These are phyloP conservation scores for Polia nebulosa DNA, from an alignment of 2,888 invertebrate genomes.

Conservation along the genomic window DNA sequence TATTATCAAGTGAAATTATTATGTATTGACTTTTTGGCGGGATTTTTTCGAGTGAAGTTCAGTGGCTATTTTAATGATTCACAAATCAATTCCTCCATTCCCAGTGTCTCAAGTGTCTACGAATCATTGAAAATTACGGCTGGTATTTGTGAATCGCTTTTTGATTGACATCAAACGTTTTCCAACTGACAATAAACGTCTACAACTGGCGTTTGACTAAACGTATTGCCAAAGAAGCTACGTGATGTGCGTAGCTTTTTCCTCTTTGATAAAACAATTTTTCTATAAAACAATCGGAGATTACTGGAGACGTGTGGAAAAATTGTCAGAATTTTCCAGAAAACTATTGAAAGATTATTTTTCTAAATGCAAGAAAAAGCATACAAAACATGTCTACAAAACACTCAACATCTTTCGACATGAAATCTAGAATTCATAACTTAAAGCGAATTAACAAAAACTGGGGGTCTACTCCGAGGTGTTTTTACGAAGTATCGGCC, in stretches of 20 bases:
- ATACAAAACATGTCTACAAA: too few relatives aligned
- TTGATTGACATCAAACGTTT: background rate
- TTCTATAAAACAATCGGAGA: background rate
- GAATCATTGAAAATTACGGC: background rate
- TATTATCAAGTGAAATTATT: too few relatives aligned
- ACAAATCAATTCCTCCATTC: too few relatives aligned
- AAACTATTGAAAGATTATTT: too few relatives aligned
- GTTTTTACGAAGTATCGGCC: too few relatives aligned
- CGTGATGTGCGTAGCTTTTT: background rate
- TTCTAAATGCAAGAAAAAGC: too few relatives aligned
- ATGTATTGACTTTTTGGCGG: too few relatives aligned
- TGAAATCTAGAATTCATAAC: constrained; percentile 27
- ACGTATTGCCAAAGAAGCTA: background rate
- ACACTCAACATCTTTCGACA: background rate
- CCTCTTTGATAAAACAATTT: background rate
- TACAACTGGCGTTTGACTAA: background rate
- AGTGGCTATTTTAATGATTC: too few relatives aligned
- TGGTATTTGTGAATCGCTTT: background rate
- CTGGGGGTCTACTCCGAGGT: too few relatives aligned
- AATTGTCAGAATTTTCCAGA: background rate
- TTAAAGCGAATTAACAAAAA: constrained; percentile 40
- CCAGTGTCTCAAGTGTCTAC: too few relatives aligned
- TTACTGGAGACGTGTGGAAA: background rate
- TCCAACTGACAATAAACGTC: too few relatives aligned
- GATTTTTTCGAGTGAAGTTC: too few relatives aligned